Base-by-base conservation (phyloP, 2,113 vertebrate species). In the Saguinus imperator region DNA sequence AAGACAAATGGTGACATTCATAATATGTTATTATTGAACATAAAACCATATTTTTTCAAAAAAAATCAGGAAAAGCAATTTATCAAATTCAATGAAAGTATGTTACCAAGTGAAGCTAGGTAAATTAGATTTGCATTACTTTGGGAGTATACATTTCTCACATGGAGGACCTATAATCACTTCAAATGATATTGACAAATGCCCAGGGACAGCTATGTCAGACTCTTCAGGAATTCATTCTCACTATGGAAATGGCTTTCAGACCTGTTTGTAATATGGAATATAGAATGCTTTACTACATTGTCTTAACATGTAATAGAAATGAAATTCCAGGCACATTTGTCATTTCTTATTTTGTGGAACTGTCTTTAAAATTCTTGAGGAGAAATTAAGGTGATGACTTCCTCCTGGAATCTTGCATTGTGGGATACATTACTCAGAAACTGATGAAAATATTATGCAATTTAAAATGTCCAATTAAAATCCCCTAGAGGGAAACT, bases 61-160 rank as follows among this genome's bases (percentile, higher is more conserved):
- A 97, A 95, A 98, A 96, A 94, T 86, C 72, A 91, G 21, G 32
- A 43, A 86, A 96, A 89, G 40, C 12, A 64, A 95, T 91, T 14
- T 68, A 83, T 94, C 86, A 96, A 89, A 88, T 72, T 52, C 52
- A 86, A n/a, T 88, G 85, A 89, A 96, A 93, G 83, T 40, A 16
- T 55, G 72, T 29, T 97, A 76, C 29, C n/a, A 89, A 84, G 48
- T 79, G 61, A 86, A 96, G 45, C 35, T 86, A 80, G 83, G 61
- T 77, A 84, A 89, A 97, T 80, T 91, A 77, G 70, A 91, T 95
- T 93, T 91, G 29, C 27, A 72, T 1, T 64, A 68, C 61, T 75
- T 93, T 87, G 27, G 79, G 79, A 96, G 11, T 57, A 50, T 13
- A 86, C 21, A 40, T 97, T 96, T 91, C 75, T 96, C 77, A 91